A percentile compares a stretch with the other conserved stretches of the same genome.
Evolutionary conservation across 2,888 invertebrate species (phyloP).

Genomic region (Emesis russula): DNA sequence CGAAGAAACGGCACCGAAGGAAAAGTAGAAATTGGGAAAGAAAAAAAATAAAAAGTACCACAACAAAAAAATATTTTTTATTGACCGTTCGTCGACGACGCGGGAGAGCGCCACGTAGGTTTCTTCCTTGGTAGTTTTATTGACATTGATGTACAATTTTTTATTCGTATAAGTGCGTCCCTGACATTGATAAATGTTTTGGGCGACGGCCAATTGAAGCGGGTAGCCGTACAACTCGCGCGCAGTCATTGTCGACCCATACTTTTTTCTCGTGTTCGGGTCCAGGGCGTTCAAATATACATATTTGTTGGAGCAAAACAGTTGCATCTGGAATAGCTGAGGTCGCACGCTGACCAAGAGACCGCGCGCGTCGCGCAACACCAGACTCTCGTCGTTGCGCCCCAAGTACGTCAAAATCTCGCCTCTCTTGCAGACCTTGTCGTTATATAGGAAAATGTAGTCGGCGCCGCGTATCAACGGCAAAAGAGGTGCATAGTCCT

Average conservation of each 20-base stretch:
- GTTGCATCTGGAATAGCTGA: constrained; percentile 13
- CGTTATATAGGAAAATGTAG: constrained; percentile 3
- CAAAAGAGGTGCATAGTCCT: constrained; percentile 4
- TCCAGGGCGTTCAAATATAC: constrained; percentile 4
- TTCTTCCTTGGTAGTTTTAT: constrained; percentile 17
- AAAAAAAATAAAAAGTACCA: neutral
- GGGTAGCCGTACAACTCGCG: constrained; percentile 13
- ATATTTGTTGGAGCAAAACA: constrained; percentile 11
- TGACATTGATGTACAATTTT: constrained; percentile 1
- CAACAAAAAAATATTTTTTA: constrained; percentile 15
- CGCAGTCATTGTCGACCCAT: neutral
- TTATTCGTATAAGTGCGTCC: constrained; percentile 14
- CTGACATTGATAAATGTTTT: neutral
- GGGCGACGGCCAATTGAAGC: constrained; percentile 5
- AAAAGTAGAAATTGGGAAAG: neutral
- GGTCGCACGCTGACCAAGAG: neutral
- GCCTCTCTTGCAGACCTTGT: constrained; percentile 10
- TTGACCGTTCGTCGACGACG: neutral
- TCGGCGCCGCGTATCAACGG: constrained; percentile 15
- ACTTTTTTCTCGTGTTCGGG: constrained; percentile 16
- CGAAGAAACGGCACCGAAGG: neutral
- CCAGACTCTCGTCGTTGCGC: neutral
- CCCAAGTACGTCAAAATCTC: constrained; percentile 13
- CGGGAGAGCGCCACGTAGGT: constrained; percentile 13
- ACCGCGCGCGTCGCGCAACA: constrained; percentile 3